Percentiles rank a stretch among this genome's conserved stretches.
These are phyloP conservation scores for Axis porcinus DNA, from an alignment of 2,113 vertebrate species.

Conservation along the genomic window DNA sequence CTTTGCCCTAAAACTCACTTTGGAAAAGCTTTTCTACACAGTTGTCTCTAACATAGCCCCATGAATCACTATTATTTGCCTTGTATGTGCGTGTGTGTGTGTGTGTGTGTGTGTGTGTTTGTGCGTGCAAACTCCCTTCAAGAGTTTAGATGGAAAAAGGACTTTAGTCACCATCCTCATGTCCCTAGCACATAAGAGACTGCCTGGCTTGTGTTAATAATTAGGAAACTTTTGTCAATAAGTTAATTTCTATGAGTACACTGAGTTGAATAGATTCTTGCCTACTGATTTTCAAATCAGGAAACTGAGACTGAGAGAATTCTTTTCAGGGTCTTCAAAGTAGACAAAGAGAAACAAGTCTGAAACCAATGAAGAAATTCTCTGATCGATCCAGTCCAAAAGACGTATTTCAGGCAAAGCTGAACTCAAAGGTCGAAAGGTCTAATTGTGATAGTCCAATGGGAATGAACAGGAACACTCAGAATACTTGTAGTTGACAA, in stretches of 20 bases:
- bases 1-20: neutral
- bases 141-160: neutral
- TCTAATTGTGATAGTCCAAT: neutral
- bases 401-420: neutral
- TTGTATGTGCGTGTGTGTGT: fast-evolving
- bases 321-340: neutral
- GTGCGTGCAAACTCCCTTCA: neutral
- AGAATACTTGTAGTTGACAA: neutral
- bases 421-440: neutral
- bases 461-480: neutral
- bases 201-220: neutral
- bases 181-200: no score
- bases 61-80: neutral
- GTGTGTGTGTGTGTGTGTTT: no score
- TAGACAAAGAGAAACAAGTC: neutral
- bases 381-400: neutral
- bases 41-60: neutral
- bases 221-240: neutral
- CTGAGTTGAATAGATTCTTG: neutral
- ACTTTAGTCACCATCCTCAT: neutral
- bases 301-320: neutral
- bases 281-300: neutral
- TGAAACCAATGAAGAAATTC: neutral
- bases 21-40: neutral
- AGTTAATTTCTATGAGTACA: neutral